Percentiles rank a stretch among this genome's conserved stretches.
phyloP scores from a whole-genome alignment of 2,888 invertebrate species.

The Drosophila mimica region DNA sequence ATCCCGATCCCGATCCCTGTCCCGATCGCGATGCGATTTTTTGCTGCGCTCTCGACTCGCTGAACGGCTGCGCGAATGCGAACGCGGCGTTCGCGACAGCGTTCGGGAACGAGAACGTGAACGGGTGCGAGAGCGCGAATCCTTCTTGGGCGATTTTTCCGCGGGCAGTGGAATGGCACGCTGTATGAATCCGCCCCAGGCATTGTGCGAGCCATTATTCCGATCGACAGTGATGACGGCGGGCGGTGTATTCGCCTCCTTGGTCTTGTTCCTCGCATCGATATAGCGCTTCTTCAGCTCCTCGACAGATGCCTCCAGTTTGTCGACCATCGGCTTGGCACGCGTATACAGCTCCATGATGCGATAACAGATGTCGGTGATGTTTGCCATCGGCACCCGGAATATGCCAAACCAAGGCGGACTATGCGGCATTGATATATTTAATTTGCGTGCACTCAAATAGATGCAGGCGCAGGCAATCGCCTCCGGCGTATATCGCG shows the following conservation, averaged over 20 bases:
- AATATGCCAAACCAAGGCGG: constrained; percentile 97
- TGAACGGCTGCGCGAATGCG: constrained; percentile 71
- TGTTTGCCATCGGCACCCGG: constrained; percentile 92
- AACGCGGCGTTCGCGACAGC: constrained; percentile 81
- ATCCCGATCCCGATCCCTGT: constrained; percentile 35
- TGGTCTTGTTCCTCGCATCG: constrained; percentile 83
- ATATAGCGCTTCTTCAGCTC: constrained; percentile 90
- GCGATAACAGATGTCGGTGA: constrained; percentile 92
- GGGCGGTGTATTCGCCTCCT: constrained; percentile 83
- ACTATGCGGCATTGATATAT: constrained; percentile 92
- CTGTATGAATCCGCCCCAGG: constrained; percentile 89
- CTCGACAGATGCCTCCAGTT: constrained; percentile 90
- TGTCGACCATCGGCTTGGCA: constrained; percentile 91
- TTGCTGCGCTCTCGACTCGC: constrained; percentile 75
- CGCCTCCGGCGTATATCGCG: constrained; percentile 97
- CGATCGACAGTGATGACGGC: constrained; percentile 86
- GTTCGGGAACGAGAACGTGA: constrained; percentile 77
- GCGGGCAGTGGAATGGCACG: constrained; percentile 84
- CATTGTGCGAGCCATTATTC: constrained; percentile 87
- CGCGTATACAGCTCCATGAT: constrained; percentile 94
- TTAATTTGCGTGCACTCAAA: constrained; percentile 94
- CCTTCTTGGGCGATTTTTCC: constrained; percentile 79
- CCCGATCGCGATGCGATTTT: constrained; percentile 69
- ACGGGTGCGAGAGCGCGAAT: constrained; percentile 81
- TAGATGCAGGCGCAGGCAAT: constrained; percentile 99